Evolutionary conservation across 2,113 vertebrate species (phyloP).

Genomic region (Sturnus vulgaris): DNA sequence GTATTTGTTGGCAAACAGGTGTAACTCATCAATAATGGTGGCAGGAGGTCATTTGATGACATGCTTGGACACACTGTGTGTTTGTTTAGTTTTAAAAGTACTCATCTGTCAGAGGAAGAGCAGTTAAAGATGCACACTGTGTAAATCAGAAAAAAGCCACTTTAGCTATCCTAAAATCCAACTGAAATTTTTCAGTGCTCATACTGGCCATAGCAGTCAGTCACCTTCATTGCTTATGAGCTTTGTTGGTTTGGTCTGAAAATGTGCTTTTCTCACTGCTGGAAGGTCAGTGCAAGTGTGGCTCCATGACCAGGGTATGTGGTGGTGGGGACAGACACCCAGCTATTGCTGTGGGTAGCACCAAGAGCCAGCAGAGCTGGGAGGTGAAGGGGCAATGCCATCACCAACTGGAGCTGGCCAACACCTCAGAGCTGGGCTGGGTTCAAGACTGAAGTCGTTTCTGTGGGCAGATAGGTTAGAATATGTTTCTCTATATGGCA

Average conservation of each 20-base stretch:
- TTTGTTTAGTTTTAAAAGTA: conserved; percentile 32
- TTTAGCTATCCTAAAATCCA: background rate
- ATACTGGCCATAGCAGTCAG: background rate
- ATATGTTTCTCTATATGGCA: background rate
- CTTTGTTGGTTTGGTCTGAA: background rate
- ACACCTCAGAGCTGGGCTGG: accelerated
- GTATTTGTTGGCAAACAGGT: conserved; percentile 47
- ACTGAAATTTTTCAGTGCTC: background rate
- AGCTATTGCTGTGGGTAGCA: background rate
- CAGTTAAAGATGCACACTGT: background rate
- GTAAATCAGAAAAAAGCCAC: background rate
- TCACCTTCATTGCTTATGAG: background rate
- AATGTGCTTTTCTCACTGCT: background rate
- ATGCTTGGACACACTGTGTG: background rate
- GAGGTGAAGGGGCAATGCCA: accelerated
- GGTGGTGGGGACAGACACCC: background rate
- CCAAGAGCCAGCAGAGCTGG: background rate
- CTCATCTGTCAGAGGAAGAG: conserved; percentile 10
- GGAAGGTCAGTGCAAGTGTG: background rate
- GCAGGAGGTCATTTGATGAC: conserved; percentile 37
- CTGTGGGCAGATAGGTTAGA: background rate
- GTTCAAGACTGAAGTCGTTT: accelerated
- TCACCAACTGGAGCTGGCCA: background rate
- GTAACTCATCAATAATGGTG: conserved; percentile 54
- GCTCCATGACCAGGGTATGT: background rate